Conservation (phyloP, 2,888 invertebrate genomes). For the Cheilosia vernalis region DNA sequence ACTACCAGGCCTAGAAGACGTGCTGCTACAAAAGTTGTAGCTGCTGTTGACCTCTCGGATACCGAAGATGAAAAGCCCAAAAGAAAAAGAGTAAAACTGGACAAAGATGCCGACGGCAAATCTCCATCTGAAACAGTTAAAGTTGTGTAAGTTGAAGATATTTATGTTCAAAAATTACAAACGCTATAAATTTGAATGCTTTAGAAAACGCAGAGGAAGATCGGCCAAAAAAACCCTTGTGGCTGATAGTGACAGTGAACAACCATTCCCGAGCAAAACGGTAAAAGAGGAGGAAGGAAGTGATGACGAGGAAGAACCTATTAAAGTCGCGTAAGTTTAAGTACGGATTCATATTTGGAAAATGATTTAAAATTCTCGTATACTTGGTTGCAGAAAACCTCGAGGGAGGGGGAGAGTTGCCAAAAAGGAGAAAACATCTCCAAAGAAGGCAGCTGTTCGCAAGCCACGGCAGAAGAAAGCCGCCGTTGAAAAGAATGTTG, state of each 20-base stretch:
- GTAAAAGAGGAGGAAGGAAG: slow-evolving; percentile 28
- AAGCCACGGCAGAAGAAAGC: slow-evolving; percentile 47
- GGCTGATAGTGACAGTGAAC: slow-evolving; percentile 3
- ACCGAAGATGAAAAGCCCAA: slow-evolving; percentile 77
- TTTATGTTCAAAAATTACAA: not conserved
- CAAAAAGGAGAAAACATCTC: slow-evolving; percentile 35
- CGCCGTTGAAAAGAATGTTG: not conserved
- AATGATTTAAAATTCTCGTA: not conserved
- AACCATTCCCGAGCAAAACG: slow-evolving; percentile 36
- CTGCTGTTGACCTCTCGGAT: slow-evolving; percentile 79
- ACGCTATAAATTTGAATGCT: not conserved
- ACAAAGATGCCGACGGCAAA: slow-evolving; percentile 10
- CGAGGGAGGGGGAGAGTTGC: slow-evolving; percentile 25
- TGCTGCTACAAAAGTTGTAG: slow-evolving; percentile 75
- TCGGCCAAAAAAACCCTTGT: not conserved
- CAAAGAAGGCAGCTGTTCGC: slow-evolving; percentile 37
- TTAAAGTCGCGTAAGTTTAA: slow-evolving; percentile 42
- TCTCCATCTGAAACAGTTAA: slow-evolving; percentile 14
- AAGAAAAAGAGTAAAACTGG: slow-evolving; percentile 22
- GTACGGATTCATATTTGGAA: not conserved
- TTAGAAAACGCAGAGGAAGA: slow-evolving; percentile 52
- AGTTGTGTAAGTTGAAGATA: slow-evolving; percentile 23
- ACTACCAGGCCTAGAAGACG: slow-evolving; percentile 67
- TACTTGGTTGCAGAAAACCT: slow-evolving; percentile 36
- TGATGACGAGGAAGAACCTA: slow-evolving; percentile 6